Percentiles rank a stretch among this genome's conserved stretches.
Conservation (phyloP, 2,888 invertebrate genomes). For the Petrolisthes cinctipes region DNA sequence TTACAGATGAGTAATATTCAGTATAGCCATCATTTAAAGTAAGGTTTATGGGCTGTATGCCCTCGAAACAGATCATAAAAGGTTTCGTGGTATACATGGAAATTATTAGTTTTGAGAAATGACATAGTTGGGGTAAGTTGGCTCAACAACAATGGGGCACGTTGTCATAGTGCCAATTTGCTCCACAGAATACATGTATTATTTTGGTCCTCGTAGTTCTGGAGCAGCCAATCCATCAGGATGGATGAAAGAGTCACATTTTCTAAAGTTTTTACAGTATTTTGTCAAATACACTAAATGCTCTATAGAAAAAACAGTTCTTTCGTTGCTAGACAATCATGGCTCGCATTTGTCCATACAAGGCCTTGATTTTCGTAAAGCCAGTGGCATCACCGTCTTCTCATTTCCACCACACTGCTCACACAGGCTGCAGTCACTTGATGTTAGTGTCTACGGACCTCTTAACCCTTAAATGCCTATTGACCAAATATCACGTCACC, state of each 20-base stretch:
- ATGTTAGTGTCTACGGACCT: conserved; percentile 68
- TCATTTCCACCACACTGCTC: conserved; percentile 68
- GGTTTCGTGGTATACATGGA: background rate
- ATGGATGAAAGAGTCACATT: no score
- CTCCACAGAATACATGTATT: background rate
- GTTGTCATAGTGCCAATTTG: background rate
- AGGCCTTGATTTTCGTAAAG: conserved; percentile 67
- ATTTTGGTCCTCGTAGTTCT: no score
- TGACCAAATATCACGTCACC: no score
- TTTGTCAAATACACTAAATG: conserved; percentile 67
- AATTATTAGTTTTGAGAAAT: background rate
- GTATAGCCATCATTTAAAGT: background rate
- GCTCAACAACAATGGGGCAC: background rate
- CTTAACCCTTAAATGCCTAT: conserved; percentile 70
- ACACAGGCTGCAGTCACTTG: conserved; percentile 69
- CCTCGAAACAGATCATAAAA: background rate
- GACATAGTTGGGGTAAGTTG: conserved; percentile 3
- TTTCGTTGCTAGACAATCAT: conserved; percentile 69
- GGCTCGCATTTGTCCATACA: conserved; percentile 67
- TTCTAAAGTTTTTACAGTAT: no score
- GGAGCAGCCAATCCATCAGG: no score
- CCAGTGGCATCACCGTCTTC: conserved; percentile 68
- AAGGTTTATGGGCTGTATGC: background rate
- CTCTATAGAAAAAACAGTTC: conserved; percentile 66
- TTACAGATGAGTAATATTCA: background rate